Evolutionary conservation across 2,797 vertebrate genomes (phyloP).

Genomic region (Lophius americanus): DNA sequence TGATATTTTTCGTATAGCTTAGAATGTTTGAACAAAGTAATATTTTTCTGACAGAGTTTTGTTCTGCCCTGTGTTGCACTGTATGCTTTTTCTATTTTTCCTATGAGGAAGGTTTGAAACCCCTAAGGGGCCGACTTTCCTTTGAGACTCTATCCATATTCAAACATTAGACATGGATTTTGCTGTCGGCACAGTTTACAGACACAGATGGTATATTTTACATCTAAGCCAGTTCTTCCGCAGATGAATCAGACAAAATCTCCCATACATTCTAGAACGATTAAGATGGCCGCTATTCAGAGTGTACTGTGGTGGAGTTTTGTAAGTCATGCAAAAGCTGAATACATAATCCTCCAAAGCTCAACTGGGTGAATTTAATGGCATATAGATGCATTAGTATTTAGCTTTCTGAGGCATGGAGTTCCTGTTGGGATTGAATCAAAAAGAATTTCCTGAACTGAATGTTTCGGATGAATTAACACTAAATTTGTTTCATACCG

Average conservation of each 20-base stretch:
- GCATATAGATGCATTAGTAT: too few species aligned
- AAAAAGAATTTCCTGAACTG: too few species aligned
- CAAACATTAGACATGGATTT: constrained; percentile 22
- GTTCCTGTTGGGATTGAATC: too few species aligned
- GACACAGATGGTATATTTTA: constrained; percentile 10
- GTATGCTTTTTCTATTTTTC: background rate
- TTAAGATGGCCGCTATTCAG: constrained; percentile 14
- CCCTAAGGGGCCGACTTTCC: constrained; percentile 3
- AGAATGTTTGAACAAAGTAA: background rate
- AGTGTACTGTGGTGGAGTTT: constrained; percentile 4
- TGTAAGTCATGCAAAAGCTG: background rate
- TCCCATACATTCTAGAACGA: constrained; percentile 19
- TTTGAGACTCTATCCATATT: constrained; percentile 24
- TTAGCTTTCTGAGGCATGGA: too few species aligned
- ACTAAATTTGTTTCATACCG: too few species aligned
- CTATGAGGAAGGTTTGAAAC: constrained; percentile 6
- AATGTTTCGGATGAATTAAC: background rate
- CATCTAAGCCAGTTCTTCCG: background rate
- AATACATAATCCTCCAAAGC: constrained; percentile 2
- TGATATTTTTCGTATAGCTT: constrained; percentile 4
- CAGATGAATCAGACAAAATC: constrained; percentile 28
- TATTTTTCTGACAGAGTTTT: background rate
- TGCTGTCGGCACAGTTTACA: constrained; percentile 17
- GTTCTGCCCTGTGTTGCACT: constrained; percentile 3
- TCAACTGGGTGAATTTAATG: background rate